Percentiles rank a stretch among this genome's conserved stretches.
Evolutionary conservation across 2,797 vertebrate species (phyloP).

Genomic region (Poeciliopsis presidionis): DNA sequence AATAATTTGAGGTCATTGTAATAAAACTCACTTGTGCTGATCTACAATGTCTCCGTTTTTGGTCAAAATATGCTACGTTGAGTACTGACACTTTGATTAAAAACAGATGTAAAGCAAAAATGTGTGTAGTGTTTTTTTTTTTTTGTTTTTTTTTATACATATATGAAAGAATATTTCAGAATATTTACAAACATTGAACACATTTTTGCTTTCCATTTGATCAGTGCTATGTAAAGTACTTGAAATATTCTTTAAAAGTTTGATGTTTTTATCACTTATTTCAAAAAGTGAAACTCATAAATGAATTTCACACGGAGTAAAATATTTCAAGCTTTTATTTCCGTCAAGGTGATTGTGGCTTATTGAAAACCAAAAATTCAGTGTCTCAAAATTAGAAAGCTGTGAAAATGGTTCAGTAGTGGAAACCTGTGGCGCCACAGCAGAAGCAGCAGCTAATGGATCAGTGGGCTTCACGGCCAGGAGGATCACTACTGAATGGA

Average conservation of each 20-base stretch:
- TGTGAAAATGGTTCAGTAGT: not conserved
- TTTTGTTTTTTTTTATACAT: not conserved
- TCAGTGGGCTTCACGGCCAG: too few species aligned
- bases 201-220: not conserved
- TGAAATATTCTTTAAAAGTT: not conserved
- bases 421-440: not conserved
- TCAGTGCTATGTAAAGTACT: not conserved
- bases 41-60: constrained; percentile 31
- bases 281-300: not conserved
- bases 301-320: not conserved
- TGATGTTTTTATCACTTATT: not conserved
- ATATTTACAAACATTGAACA: not conserved
- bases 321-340: not conserved
- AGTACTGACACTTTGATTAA: not conserved
- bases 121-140: not conserved
- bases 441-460: not conserved
- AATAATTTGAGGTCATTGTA: constrained; percentile 59
- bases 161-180: not conserved
- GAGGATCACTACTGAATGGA: not conserved
- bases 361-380: not conserved
- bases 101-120: too few species aligned
- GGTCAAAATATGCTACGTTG: not conserved
- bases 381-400: not conserved
- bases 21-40: constrained; percentile 59
- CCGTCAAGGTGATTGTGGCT: not conserved